Percentiles rank a stretch among this genome's conserved stretches.
Evolutionary conservation across 2,113 vertebrate genomes (phyloP).

Genomic region (Dasyornis broadbenti): DNA sequence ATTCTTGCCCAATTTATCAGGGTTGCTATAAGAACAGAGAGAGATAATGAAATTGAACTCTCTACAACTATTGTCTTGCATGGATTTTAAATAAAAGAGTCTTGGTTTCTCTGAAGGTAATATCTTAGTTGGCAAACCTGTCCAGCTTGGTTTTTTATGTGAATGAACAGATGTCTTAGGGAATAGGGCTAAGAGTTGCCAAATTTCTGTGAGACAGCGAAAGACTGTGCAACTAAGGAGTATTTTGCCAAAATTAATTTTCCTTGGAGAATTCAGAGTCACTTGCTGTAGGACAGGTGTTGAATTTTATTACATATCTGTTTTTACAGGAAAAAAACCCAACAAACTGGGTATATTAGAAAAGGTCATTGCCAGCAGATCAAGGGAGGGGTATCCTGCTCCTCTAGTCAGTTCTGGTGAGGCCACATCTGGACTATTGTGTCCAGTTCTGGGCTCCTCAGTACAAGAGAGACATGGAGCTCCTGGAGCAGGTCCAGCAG

Average conservation of each 20-base stretch:
- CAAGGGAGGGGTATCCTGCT: not conserved
- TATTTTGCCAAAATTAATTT: not conserved
- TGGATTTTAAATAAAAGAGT: not conserved
- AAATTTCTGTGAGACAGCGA: not conserved
- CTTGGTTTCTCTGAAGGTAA: not conserved
- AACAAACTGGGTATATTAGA: not conserved
- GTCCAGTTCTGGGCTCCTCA: not conserved
- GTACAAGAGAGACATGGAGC: not conserved
- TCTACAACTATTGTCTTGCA: not conserved
- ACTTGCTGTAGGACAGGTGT: not conserved
- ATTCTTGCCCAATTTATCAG: not conserved
- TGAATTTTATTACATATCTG: not conserved
- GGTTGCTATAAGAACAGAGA: not conserved
- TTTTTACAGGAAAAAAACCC: not conserved
- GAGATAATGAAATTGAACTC: not conserved
- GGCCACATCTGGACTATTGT: not conserved
- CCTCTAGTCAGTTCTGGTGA: not conserved
- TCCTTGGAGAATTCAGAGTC: not conserved
- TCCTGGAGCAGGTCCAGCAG: rapidly evolving
- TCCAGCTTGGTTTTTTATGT: not conserved
- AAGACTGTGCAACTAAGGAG: not conserved
- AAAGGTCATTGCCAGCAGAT: not conserved
- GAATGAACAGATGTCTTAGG: not conserved
- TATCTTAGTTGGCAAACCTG: not conserved
- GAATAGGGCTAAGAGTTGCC: not conserved